Conservation (phyloP, 1,140 invertebrate species). For the Drosophila tani region DNA sequence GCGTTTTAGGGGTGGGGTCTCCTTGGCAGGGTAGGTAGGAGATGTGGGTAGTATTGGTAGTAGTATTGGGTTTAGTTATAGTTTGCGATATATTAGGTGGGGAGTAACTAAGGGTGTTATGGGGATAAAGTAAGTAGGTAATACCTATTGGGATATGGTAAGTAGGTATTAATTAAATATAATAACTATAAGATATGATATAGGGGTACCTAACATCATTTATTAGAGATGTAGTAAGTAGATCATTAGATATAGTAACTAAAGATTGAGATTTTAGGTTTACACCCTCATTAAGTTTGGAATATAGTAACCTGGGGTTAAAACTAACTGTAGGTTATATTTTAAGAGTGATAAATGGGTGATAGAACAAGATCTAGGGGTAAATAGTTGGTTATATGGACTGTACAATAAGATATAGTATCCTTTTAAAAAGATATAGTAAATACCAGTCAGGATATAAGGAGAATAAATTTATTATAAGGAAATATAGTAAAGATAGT, state of each 20-base stretch:
- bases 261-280: too few species aligned
- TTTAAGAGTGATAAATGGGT: too few species aligned
- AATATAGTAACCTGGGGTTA: background rate
- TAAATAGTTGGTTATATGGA: background rate
- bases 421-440: background rate
- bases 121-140: too few species aligned
- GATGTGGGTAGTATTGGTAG: background rate
- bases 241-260: too few species aligned
- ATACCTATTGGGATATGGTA: too few species aligned
- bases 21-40: background rate
- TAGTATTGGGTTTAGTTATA: too few species aligned
- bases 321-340: background rate
- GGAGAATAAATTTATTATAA: too few species aligned
- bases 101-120: too few species aligned
- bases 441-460: background rate
- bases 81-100: too few species aligned
- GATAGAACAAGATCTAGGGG: background rate
- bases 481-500: background rate
- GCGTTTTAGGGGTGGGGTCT: conserved; percentile 2
- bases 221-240: too few species aligned
- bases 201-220: background rate
- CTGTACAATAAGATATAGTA: background rate
- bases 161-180: background rate
- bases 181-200: background rate
- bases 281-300: background rate